Base-by-base conservation (phyloP, 2,113 vertebrate species). In the Vulpes lagopus region DNA sequence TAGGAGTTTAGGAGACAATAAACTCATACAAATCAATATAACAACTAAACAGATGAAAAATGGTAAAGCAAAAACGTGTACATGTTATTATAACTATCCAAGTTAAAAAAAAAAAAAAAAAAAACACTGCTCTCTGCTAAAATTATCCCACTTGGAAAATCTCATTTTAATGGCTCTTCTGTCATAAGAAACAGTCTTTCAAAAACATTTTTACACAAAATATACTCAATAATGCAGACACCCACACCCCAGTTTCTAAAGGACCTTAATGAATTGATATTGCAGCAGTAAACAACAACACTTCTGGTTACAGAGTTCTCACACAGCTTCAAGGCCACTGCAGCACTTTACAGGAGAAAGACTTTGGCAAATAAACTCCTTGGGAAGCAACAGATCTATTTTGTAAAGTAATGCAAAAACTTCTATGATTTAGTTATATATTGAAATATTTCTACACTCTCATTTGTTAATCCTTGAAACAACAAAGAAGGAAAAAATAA, bases 41-140 rank as follows among this genome's bases (percentile, higher is more conserved):
- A 91, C 90, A 81, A 90, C 19, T 69, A 94, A 94, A 67, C 27
- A 74, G 22, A 87, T 94, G 25, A 71, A 35, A 95, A 86, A 90
- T 4, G 7, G 67, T 80, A 92, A 80, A 73, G 64, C 19, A 90
- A 80, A 76, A 83, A 43, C 25, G 38, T 53, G 1, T 20, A 35
- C 0, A 20, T 96, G 32, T 35, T 94, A 67, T 65, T 96, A 20
- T 30, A 57, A 87, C 38, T 74, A 71, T 60, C n/a, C 32, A 78
- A 79, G 43, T 59, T 69, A 35, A 51, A 65, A 94, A 90, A 82
- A 62, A 65, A 38, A 38, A 38, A 38, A 17, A 32, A 67, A 69
- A 15, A n/a, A n/a, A 7, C 15, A 5, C 30, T 90, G 43, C 60
- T 69, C 12, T 62, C 22, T 89, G 49, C 20, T 76, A 65, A 91